phyloP scores from a whole-genome alignment of 2,113 vertebrate species.

The Mixornis gularis region DNA sequence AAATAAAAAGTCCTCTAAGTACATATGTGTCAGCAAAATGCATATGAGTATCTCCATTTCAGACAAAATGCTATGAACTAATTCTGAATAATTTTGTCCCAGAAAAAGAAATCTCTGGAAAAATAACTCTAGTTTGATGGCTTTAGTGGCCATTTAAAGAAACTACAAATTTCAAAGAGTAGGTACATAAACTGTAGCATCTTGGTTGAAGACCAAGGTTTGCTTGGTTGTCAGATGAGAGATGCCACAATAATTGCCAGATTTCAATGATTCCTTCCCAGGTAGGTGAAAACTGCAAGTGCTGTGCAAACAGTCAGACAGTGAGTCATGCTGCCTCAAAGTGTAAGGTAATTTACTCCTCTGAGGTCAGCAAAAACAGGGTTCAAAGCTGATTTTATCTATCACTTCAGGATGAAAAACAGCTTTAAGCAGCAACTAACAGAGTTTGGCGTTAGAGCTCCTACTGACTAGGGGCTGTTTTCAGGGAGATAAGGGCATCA shows the following conservation, averaged over 20 bases:
- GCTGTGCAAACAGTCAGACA: background rate
- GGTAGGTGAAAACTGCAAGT: background rate
- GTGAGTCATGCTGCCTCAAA: background rate
- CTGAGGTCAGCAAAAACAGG: conserved; percentile 25
- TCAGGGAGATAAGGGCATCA: conserved; percentile 11
- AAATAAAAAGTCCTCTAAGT: background rate
- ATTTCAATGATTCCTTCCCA: background rate
- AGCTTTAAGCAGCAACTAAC: background rate
- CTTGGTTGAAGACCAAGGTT: background rate
- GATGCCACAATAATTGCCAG: background rate
- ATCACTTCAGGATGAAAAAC: background rate
- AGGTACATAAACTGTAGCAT: background rate
- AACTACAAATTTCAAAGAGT: background rate
- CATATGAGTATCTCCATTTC: background rate
- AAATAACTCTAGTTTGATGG: background rate
- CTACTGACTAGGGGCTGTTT: background rate
- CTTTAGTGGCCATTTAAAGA: background rate
- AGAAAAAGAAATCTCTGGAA: background rate
- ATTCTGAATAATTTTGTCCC: background rate
- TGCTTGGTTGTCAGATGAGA: background rate
- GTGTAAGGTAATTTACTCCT: background rate
- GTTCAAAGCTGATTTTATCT: conserved; percentile 27
- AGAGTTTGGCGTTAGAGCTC: background rate
- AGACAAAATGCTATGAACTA: background rate
- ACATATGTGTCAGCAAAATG: background rate